Evolutionary conservation across 1,140 invertebrate genomes (phyloP).

Genomic region (Drosophila guanche): DNA sequence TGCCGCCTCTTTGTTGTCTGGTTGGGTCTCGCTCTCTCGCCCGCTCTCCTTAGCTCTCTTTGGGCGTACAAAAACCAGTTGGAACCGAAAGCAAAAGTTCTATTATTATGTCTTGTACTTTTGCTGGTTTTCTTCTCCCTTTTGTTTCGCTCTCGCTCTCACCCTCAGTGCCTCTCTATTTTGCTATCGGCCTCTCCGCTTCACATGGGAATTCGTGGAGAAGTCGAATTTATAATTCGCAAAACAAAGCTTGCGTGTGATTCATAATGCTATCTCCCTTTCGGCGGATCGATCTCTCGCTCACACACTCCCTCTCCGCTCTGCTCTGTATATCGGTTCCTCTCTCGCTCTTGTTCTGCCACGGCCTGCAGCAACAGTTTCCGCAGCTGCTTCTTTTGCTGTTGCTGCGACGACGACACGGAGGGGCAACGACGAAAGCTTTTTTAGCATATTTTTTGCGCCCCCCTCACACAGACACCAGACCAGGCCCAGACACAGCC

Average conservation of each 20-base stretch:
- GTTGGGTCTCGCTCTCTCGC: conserved; percentile 8
- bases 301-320: conserved; percentile 17
- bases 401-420: conserved; percentile 1
- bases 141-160: conserved; percentile 42
- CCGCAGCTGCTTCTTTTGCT: conserved; percentile 59
- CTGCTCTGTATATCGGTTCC: conserved; percentile 7
- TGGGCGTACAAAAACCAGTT: conserved; percentile 74
- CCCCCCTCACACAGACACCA: conserved; percentile 21
- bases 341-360: conserved; percentile 36
- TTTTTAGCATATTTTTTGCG: conserved; percentile 63
- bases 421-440: conserved; percentile 48
- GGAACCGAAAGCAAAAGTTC: conserved; percentile 81
- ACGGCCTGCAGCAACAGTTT: conserved; percentile 59
- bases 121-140: conserved; percentile 35
- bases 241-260: conserved; percentile 71
- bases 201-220: conserved; percentile 51
- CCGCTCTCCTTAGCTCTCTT: conserved; percentile 25
- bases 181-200: conserved; percentile 51
- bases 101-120: conserved; percentile 64
- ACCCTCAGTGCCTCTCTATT: conserved; percentile 50
- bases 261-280: conserved; percentile 58
- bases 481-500: too few species aligned
- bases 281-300: conserved; percentile 22
- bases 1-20: conserved; percentile 22
- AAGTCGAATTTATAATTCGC: conserved; percentile 59